These are phyloP conservation scores for Crepidodera aurea DNA, from an alignment of 2,888 invertebrate species.

Conservation along the genomic window DNA sequence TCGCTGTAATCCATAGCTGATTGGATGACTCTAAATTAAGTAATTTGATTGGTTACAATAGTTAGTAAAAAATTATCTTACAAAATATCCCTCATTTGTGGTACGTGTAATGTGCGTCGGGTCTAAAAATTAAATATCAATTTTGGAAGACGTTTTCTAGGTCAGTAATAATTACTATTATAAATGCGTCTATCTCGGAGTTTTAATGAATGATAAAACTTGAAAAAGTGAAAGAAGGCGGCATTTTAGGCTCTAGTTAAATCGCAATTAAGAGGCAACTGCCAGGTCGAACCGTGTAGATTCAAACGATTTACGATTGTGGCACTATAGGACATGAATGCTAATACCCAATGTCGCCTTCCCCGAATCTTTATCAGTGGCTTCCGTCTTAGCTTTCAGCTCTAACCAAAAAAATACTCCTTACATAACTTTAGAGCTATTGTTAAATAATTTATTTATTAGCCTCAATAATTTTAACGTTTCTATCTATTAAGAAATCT, in stretches of 20 bases:
- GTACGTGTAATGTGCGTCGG: no score
- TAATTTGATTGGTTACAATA: no score
- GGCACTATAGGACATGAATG: constrained; percentile 44
- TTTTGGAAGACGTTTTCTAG: constrained; percentile 5
- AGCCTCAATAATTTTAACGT: no score
- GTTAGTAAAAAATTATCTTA: no score
- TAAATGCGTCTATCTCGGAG: constrained; percentile 8
- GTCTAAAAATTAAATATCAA: no score
- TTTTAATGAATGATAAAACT: constrained; percentile 15
- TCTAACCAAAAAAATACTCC: no score
- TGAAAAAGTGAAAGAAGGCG: constrained; percentile 26
- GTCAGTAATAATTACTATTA: constrained; percentile 13
- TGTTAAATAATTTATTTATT: no score
- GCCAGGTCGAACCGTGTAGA: constrained; percentile 40
- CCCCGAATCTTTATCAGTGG: constrained; percentile 37
- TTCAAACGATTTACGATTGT: constrained; percentile 46
- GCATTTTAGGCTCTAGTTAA: constrained; percentile 41
- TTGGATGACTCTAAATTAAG: no score
- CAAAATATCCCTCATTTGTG: no score
- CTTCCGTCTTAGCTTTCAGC: constrained; percentile 13
- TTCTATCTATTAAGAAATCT: no score
- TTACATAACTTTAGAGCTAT: no score
- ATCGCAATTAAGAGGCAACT: constrained; percentile 45
- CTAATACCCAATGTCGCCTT: constrained; percentile 43
- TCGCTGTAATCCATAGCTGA: no score